Base-by-base conservation (phyloP, 30 jellyfish, hydroid and myxozoan genomes). In the Hydractinia echinata region DNA sequence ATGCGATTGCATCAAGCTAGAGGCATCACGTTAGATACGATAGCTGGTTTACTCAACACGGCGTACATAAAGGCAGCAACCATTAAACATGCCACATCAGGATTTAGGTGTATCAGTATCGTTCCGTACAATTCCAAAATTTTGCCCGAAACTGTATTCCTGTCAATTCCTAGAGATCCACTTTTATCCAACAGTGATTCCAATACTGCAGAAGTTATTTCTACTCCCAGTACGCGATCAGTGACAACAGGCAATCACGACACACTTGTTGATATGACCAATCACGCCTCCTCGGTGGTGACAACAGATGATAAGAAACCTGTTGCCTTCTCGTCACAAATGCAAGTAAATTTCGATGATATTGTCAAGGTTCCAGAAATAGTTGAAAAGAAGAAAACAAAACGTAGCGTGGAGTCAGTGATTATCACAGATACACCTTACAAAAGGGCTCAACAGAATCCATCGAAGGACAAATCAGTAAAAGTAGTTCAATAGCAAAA, bases 21-120 rank as follows among this genome's bases (percentile, higher is more conserved):
- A 56, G 54, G 87, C 3, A 72, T 83, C 5, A 50, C 70, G 1
- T 0, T 30, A 52, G 84, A 83, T n/a, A 53, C 72, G 48, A 18
- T 83, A 5, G 87, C 81, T 11, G 88, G 66, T 53, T 81, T 83
- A 20, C 74, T 83, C 53, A 73, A 14, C 4, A 56, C 83, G 52
- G 89, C 91, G n/a, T 83, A 50, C 58, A 6, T 10, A 1, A 72
- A 83, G 6, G 15, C 91, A 14, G 86, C 89, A 53, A 83, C 86
- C 56, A 67, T 81, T 72, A 60, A 68, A 66, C 67, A 67, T 66
- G 86, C 87, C 3, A 1, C 68, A 21, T 72, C 81, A 55, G 84
- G 77, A 19, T 68, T 64, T 21, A 50, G 86, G 16, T 66, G 79
- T 67, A 69, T 73, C 8, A 87, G 86, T 61, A 81, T 81, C 2